Base-by-base conservation (phyloP, 2,888 invertebrate species). In the Nomada lathburiana region DNA sequence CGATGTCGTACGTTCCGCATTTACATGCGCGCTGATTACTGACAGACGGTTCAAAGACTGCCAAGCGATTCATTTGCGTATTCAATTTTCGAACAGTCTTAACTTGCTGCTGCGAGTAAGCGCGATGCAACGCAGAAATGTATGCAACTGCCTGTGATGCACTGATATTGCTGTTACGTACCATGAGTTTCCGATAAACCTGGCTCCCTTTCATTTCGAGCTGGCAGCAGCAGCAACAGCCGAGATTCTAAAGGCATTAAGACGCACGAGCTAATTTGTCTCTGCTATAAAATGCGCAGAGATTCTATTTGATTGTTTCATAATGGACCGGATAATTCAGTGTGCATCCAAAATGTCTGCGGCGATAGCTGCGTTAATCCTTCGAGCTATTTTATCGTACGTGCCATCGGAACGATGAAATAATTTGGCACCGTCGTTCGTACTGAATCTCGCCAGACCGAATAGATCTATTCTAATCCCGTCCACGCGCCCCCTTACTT, bases 11-110 rank as follows among this genome's bases (percentile, higher is more conserved):
- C 76, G 73, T 47, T 76, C 52, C 75, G 82, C 80, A 72, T 83
- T 76, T 36, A 65, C 74, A 57, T 16, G 47, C 47, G 57, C 44
- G 52, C 47, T 62, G 84, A 84, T 79, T 80, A 87, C 74, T 68
- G 29, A n/a, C 47, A 55, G 57, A 57, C 42, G 57, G 55, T 68
- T 83, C 80, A 82, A 74, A 65, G 29, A 47, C 50, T 29, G 68
- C 29, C 44, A 55, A 76, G 79, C 89, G 89, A 91, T 91, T 90
- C 86, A 89, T 79, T 7, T 81, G 73, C 60, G 73, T 77, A 85
- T 83, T 88, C 88, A 89, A 90, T 89, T 88, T 65, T 75, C 80
- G 74, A 16, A 16, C 29, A 26, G 53, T 59, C 62, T 69, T 73
- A 75, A 65, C 67, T 74, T 64, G 55, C 76, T 26, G 0, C 64